phyloP scores from a whole-genome alignment of 2,797 vertebrate genomes.

The Argyrosomus regius region DNA sequence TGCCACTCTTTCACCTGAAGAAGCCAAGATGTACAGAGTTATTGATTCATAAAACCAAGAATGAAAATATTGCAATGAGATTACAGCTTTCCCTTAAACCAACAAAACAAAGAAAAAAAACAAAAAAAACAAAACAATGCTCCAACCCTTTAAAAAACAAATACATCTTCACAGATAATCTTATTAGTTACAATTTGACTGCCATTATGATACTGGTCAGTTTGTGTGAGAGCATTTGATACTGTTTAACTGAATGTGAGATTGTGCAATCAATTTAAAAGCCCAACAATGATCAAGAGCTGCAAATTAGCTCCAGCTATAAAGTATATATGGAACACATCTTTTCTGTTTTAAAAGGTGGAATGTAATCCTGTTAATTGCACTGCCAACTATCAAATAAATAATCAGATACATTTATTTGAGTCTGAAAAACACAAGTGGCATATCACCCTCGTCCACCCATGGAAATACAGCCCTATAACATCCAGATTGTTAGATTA shows the following conservation, averaged over 20 bases:
- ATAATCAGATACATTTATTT: conserved; percentile 49
- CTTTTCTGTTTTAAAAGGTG: conserved; percentile 55
- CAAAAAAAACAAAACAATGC: too few relatives aligned
- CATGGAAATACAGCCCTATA: conserved; percentile 24
- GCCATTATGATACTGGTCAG: neutral
- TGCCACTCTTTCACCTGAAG: neutral
- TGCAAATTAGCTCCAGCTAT: conserved; percentile 40
- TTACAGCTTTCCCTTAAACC: neutral
- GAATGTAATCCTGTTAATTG: conserved; percentile 67
- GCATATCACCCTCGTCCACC: conserved; percentile 3
- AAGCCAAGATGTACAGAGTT: neutral
- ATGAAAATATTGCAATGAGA: neutral
- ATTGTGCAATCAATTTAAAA: conserved; percentile 63
- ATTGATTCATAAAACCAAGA: neutral
- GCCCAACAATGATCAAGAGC: conserved; percentile 30
- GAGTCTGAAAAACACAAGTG: conserved; percentile 8
- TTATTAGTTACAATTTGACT: neutral
- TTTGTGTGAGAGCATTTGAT: conserved; percentile 10
- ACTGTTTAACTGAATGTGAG: conserved; percentile 12
- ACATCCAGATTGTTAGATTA: conserved; percentile 49
- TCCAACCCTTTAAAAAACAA: neutral
- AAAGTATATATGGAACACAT: conserved; percentile 41
- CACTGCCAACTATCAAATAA: conserved; percentile 40
- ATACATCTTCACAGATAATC: neutral
- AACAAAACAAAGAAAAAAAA: neutral